A percentile compares a stretch with the other conserved stretches of the same genome.
These are phyloP conservation scores for Darevskia nairensis DNA, from an alignment of 2,797 vertebrate genomes.

Conservation along the genomic window DNA sequence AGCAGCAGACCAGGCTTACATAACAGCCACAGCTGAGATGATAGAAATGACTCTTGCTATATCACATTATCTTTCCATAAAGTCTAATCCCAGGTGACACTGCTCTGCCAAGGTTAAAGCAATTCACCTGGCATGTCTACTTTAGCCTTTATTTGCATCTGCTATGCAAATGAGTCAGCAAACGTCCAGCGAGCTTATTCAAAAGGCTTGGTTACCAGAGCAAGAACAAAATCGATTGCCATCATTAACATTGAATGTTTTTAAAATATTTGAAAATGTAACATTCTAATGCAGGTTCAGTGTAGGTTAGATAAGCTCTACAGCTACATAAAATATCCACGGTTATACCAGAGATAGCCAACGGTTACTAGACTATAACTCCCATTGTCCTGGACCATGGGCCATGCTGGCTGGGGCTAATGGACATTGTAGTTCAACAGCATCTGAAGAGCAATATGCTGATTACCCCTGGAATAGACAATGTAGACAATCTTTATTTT, in stretches of 20 bases:
- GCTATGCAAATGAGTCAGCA: neutral
- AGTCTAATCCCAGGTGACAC: constrained; percentile 31
- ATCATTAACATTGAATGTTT: neutral
- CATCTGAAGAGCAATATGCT: too few species aligned
- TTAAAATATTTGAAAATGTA: neutral
- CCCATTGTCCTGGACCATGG: too few species aligned
- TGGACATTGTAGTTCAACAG: too few species aligned
- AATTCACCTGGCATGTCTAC: neutral
- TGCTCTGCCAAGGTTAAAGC: constrained; percentile 37
- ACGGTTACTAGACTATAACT: neutral
- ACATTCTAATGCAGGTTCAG: neutral
- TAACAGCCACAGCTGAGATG: neutral
- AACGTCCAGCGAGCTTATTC: constrained; percentile 2
- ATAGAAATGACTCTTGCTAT: neutral
- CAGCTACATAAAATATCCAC: neutral
- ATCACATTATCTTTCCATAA: neutral
- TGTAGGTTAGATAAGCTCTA: neutral
- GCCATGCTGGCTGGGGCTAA: too few species aligned
- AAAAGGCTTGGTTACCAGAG: neutral
- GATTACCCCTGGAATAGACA: too few species aligned
- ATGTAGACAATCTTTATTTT: too few species aligned
- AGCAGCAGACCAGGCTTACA: neutral
- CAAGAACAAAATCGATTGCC: neutral
- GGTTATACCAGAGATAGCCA: neutral
- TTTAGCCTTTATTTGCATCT: constrained; percentile 7